phyloP scores from a whole-genome alignment of 2,797 vertebrate genomes.

The Carcharodon carcharias region DNA sequence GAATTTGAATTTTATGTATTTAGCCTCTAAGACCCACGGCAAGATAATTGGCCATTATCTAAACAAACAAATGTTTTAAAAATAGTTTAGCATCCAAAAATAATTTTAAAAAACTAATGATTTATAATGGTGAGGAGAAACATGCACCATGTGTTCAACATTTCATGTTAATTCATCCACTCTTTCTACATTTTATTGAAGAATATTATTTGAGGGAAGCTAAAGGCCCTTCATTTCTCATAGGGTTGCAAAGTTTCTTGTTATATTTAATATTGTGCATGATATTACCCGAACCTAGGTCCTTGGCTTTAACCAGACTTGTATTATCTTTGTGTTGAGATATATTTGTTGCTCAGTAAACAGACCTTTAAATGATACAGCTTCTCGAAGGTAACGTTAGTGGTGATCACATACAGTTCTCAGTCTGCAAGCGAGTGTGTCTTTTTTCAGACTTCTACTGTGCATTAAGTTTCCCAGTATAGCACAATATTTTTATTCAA shows the following conservation, averaged over 20 bases:
- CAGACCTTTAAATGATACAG: conserved; percentile 56
- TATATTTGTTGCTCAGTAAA: conserved; percentile 28
- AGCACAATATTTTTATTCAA: conserved; percentile 99
- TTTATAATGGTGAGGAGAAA: neutral
- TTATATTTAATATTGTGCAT: neutral
- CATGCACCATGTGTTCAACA: neutral
- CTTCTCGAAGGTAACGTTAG: conserved; percentile 49
- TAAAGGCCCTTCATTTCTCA: neutral
- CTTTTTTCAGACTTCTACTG: conserved; percentile 46
- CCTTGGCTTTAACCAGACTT: conserved; percentile 1
- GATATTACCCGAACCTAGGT: neutral
- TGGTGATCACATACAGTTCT: conserved; percentile 44
- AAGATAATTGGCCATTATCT: neutral
- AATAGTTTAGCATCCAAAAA: neutral
- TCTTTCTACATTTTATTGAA: neutral
- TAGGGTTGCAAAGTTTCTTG: neutral
- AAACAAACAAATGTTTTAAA: neutral
- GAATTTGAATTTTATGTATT: neutral
- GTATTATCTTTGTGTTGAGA: conserved; percentile 19
- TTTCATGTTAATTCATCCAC: neutral
- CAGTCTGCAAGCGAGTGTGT: conserved; percentile 54
- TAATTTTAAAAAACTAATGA: neutral
- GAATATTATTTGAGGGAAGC: neutral
- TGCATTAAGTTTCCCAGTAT: conserved; percentile 59
- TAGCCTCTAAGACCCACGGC: neutral